Conservation (phyloP, 2,888 invertebrate species). For the Lordiphosa fenestrarum region DNA sequence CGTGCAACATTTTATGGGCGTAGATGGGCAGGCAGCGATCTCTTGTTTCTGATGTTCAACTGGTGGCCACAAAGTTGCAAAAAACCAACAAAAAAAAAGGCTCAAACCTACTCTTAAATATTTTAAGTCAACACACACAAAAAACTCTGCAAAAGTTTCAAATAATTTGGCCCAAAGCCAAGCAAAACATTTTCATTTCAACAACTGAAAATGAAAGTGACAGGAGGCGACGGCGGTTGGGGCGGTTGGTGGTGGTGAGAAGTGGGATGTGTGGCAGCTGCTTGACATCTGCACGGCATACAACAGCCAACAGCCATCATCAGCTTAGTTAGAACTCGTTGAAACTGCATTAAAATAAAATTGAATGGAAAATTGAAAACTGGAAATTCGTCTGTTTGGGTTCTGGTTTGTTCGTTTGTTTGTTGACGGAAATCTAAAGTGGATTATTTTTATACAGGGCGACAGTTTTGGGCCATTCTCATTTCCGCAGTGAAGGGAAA, state of each 20-base stretch:
- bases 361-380: slow-evolving; percentile 19
- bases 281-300: slow-evolving; percentile 14
- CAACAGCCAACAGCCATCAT: slow-evolving; percentile 1
- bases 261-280: slow-evolving; percentile 8
- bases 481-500: slow-evolving; percentile 45
- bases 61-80: slow-evolving; percentile 4
- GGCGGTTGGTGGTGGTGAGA: too few species aligned
- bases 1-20: slow-evolving; percentile 37
- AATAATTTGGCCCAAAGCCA: slow-evolving; percentile 16
- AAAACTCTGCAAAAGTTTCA: slow-evolving; percentile 3
- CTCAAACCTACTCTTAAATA: neutral
- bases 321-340: slow-evolving; percentile 14
- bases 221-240: neutral
- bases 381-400: slow-evolving; percentile 22
- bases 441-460: slow-evolving; percentile 37
- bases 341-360: slow-evolving; percentile 32
- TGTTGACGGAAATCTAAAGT: slow-evolving; percentile 23
- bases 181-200: slow-evolving; percentile 6
- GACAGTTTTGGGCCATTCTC: slow-evolving; percentile 37
- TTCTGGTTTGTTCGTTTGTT: slow-evolving; percentile 12
- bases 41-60: slow-evolving; percentile 7
- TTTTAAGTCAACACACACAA: neutral
- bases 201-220: slow-evolving; percentile 16
- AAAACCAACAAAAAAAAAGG: neutral
- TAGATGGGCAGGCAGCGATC: slow-evolving; percentile 23